These are phyloP conservation scores for Agriopis aurantiaria DNA, from an alignment of 2,888 invertebrate species.

Conservation along the genomic window DNA sequence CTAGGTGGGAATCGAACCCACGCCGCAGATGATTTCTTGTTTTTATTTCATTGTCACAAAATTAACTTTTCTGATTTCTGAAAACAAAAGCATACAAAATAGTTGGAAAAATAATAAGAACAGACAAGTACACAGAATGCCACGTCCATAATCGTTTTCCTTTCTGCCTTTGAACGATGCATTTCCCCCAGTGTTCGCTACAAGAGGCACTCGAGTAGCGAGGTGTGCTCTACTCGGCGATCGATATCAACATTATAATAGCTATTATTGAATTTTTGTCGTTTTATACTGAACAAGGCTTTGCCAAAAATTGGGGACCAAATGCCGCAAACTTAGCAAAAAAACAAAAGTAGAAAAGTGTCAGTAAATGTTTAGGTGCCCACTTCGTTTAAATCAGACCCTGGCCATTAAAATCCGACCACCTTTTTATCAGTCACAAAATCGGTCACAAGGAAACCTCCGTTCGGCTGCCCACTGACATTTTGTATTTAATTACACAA, in stretches of 20 bases:
- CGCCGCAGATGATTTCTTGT: too few relatives aligned
- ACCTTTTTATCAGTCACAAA: slow-evolving; percentile 40
- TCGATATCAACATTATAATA: slow-evolving; percentile 45
- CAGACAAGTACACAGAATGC: slow-evolving; percentile 9
- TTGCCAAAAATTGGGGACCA: background rate
- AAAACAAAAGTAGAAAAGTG: background rate
- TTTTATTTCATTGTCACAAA: too few relatives aligned
- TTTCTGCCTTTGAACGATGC: slow-evolving; percentile 41
- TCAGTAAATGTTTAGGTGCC: background rate
- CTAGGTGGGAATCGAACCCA: too few relatives aligned
- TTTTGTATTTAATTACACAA: slow-evolving; percentile 62
- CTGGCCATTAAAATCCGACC: slow-evolving; percentile 28
- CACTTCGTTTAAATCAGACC: background rate
- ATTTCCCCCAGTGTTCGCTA: slow-evolving; percentile 57
- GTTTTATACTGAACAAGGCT: slow-evolving; percentile 27
- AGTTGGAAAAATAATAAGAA: background rate
- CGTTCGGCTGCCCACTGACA: slow-evolving; percentile 50
- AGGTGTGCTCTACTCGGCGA: slow-evolving; percentile 52
- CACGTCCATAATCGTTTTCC: slow-evolving; percentile 43
- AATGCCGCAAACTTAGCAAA: background rate
- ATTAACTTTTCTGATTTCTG: too few relatives aligned
- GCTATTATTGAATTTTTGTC: slow-evolving; percentile 40
- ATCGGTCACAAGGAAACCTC: slow-evolving; percentile 43
- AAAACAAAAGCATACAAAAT: background rate
- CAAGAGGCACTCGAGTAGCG: slow-evolving; percentile 59